Evolutionary conservation across 2,113 vertebrate genomes (phyloP), one percentile per base, ranked within the genome.

Genomic region (Agelaius phoeniceus): DNA sequence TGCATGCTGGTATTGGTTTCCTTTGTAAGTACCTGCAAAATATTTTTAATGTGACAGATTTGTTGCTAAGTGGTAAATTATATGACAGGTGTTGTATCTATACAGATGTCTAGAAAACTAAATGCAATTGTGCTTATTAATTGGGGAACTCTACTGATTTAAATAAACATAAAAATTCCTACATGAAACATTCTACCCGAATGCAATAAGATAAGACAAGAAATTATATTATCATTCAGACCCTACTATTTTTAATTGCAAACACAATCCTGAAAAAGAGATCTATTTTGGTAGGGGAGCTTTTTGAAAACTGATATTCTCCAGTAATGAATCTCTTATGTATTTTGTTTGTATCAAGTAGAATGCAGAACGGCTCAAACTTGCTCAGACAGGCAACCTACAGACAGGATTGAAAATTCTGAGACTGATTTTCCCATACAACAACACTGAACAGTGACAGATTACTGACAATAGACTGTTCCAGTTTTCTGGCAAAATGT

Each of bases 31-130:
- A 84, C 12, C 52, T 87, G 62, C 35, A 94, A 96, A 85, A 54
- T 84, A 89, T 71, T 90, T 95, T 93, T 87, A 23, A 92, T 57
- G 78, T 92, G 84, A 90, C 83, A 59, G 89, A 88, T 35, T 77
- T 91, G 83, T 96, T 97, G 72, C 87, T 81, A 96, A 94, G 66
- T 67, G 87, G 89, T 74, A 43, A 94, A 66, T 80, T 58, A 20
- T 24, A 58, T 75, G 85, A 85, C 63, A 62, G 69, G 59, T 83
- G 55, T 28, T 80, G 61, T 52, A 76, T 23, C 30, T 54, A 74
- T 74, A 83, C 55, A 94, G 69, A 90, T 74, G 61, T 78, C 86
- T 76, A 80, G 72, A 95, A 91, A 93, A 93, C 59, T 78, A 94
- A 96, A 90, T 59, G 63, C 10, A 69, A 57, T 54, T 75, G 23